Evolutionary conservation across 2,797 vertebrate genomes (phyloP), one percentile per base, ranked within the genome.

Genomic region (Gambusia yucatana): DNA sequence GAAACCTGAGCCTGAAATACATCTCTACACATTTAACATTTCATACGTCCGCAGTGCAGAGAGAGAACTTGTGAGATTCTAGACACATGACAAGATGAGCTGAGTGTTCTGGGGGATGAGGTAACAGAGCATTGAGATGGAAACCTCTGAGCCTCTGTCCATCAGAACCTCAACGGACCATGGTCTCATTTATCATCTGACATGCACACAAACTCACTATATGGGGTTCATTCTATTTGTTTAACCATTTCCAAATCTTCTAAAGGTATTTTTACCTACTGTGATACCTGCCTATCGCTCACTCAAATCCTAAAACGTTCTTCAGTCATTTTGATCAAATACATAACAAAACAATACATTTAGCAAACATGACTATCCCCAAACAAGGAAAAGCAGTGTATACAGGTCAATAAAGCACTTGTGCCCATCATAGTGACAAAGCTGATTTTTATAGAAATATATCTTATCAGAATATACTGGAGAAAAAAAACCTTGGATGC

Each of bases 1-100:
- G 94, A 94, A 94, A 96, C 88, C 82, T 74, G 92, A 95, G 84
- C 86, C 91, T 81, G 82, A 94, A 94, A 94, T 92, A 83, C 93
- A 93, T 92, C 91, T 90, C 83, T 81, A 82, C 77, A 81, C 88
- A 92, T 93, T 94, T 92, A 92, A 92, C 90, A 92, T 93, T 91
- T 91, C 89, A 93, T 93, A 84, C 84, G 88, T 92, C 88, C 90
- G 84, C 86, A 91, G 82, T 80, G 77, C 77, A 75, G 82, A 55
- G 82, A 78, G 84, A 57, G 46, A 22, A 77, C 83, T 65, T 85
- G 63, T 88, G 87, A 75, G 88, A 59, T 85, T 84, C 74, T 82
- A 73, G 84, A 81, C 67, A 39, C 47, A 50, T 87, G 89, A 91
- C 82, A 86, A 89, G 87, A 90, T 90, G 93, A 92, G 91, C 85